Evolutionary conservation across 2,113 vertebrate genomes (phyloP).

Genomic region (Panthera leo): DNA sequence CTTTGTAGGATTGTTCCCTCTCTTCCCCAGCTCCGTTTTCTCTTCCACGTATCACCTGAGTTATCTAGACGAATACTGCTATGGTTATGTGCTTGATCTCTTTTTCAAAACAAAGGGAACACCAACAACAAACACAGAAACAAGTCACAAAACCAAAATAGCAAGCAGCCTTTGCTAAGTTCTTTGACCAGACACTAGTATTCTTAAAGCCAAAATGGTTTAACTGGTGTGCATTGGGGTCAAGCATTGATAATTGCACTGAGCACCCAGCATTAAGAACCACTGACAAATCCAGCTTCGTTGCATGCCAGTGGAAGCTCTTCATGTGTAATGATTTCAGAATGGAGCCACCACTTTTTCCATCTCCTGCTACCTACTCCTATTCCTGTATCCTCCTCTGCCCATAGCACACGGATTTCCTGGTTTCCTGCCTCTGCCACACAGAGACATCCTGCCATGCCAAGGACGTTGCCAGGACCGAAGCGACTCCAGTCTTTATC

Average conservation of each 20-base stretch:
- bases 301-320: no score
- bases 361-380: rapidly evolving
- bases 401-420: background rate
- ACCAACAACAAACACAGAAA: background rate
- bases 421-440: background rate
- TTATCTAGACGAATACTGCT: background rate
- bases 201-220: background rate
- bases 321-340: background rate
- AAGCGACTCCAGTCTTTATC: background rate
- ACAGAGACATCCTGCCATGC: no score
- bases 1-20: background rate
- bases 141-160: background rate
- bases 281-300: background rate
- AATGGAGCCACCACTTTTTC: no score
- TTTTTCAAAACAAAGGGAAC: background rate
- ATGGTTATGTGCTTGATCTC: background rate
- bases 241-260: background rate
- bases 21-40: background rate
- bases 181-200: background rate
- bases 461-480: no score
- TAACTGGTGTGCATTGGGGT: background rate
- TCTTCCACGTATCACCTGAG: background rate
- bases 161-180: background rate
- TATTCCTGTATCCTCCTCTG: background rate
- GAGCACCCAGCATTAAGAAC: background rate